phyloP scores from a whole-genome alignment of 2,113 vertebrate genomes.

The Zootoca vivipara region DNA sequence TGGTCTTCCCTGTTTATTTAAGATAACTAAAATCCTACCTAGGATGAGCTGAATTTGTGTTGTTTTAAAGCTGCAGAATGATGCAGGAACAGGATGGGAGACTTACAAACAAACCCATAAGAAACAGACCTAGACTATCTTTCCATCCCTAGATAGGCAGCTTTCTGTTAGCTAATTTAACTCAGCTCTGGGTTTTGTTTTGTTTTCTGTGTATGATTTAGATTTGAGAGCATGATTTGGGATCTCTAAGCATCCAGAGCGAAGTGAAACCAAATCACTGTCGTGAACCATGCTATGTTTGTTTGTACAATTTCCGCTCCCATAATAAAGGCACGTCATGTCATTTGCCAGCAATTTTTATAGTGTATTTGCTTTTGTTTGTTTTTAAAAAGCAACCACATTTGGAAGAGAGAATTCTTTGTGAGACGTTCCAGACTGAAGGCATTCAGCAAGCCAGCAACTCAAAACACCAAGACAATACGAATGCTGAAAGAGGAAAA shows the following conservation, averaged over 20 bases:
- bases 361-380: accelerated
- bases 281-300: background rate
- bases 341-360: background rate
- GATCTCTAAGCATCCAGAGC: background rate
- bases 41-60: no score
- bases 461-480: conserved; percentile 55
- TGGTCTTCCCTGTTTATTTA: no score
- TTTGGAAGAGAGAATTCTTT: background rate
- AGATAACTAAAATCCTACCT: no score
- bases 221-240: background rate
- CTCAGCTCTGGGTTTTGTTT: background rate
- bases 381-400: background rate
- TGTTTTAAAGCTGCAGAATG: no score
- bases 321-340: background rate
- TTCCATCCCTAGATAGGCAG: no score
- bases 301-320: background rate
- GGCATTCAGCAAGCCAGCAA: background rate
- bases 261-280: background rate
- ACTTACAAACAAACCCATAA: background rate
- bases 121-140: background rate
- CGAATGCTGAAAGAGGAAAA: conserved; percentile 53
- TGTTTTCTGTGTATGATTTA: background rate
- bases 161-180: background rate
- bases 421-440: background rate
- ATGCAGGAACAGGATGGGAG: no score